Evolutionary conservation across 1,140 invertebrate genomes (phyloP), one percentile per base, ranked within the genome.

Genomic region (Lordiphosa collinella): DNA sequence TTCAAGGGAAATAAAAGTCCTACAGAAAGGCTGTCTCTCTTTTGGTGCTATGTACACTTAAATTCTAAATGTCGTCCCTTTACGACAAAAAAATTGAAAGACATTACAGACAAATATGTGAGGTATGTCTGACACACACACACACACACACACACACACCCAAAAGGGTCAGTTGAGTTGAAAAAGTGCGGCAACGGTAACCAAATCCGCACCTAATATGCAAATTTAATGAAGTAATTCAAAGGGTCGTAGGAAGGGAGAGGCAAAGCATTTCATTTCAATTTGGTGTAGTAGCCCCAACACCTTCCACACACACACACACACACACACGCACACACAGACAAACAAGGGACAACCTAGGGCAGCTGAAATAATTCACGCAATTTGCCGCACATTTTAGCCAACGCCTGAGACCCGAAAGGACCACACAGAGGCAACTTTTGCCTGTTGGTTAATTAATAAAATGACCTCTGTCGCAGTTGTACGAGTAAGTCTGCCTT

Each of bases 141-240:
- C 8, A 40, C 16, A 2, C 18, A 22, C 40, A 25, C 40, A 9
- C 40, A 29, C 22, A 29, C 4, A 44, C 8, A 40, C 37, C 14
- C 18, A 25, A 25, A 12, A 16, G 36, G 11, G 18, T 8, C 54
- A 34, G 46, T 16, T 57, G 40, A 35, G 25, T 16, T 66, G 44
- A 73, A 76, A 73, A 70, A 69, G 37, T 79, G 76, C 56, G 75
- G 75, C 49, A 74, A 74, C 58, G 67, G 60, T 75, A 78, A 73
- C 60, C 68, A 84, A 84, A 78, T 78, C 64, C 78, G 61, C 68
- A 78, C 78, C 72, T 84, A 84, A 85, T 84, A 84, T 84, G 78
- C 72, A 84, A 84, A 78, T 84, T 84, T 84, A 84, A 84, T 84
- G 78, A 84, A 84, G 78, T 84, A 84, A 84, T 84, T 85, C 68